Conservation (phyloP, 1,140 invertebrate genomes). For the Propsilocerus akamusi region DNA sequence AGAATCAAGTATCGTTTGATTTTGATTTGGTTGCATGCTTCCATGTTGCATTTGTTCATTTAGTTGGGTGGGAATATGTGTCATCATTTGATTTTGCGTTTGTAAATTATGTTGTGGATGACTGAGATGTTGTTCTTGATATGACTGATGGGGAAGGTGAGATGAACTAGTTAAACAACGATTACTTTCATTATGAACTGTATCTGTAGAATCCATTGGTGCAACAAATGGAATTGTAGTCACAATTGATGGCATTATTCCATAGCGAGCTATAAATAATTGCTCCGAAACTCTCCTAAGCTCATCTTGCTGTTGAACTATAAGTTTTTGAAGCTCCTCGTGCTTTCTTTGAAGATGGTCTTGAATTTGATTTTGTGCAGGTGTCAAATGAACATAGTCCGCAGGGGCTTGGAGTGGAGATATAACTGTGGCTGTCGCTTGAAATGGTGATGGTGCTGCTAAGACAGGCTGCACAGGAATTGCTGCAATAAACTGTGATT, state of each 20-base stretch:
- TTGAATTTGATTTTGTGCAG: slow-evolving; percentile 43
- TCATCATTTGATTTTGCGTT: background rate
- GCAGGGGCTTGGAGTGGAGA: slow-evolving; percentile 19
- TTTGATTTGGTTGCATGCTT: slow-evolving; percentile 8
- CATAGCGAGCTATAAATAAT: slow-evolving; percentile 62
- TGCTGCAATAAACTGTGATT: slow-evolving; percentile 36
- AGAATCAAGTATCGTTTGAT: background rate
- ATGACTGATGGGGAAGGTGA: slow-evolving; percentile 17
- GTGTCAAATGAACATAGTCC: slow-evolving; percentile 27
- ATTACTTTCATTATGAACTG: slow-evolving; percentile 3
- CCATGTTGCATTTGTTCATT: slow-evolving; percentile 21
- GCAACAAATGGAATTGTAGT: slow-evolving; percentile 16
- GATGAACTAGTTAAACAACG: slow-evolving; percentile 5
- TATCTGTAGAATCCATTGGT: background rate
- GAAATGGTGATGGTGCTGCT: slow-evolving; percentile 18
- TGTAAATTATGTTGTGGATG: background rate
- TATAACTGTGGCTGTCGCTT: slow-evolving; percentile 18
- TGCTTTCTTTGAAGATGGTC: slow-evolving; percentile 67
- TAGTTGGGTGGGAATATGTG: background rate
- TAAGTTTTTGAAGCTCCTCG: slow-evolving; percentile 64
- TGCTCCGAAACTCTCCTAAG: slow-evolving; percentile 65
- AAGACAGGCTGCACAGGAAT: slow-evolving; percentile 39
- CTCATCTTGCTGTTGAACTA: slow-evolving; percentile 72
- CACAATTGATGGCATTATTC: slow-evolving; percentile 43
- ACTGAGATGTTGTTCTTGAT: background rate